A percentile compares a stretch with the other conserved stretches of the same genome.
These are phyloP conservation scores for Cyprinodon variegatus DNA, from an alignment of 2,113 vertebrate genomes.

Conservation along the genomic window DNA sequence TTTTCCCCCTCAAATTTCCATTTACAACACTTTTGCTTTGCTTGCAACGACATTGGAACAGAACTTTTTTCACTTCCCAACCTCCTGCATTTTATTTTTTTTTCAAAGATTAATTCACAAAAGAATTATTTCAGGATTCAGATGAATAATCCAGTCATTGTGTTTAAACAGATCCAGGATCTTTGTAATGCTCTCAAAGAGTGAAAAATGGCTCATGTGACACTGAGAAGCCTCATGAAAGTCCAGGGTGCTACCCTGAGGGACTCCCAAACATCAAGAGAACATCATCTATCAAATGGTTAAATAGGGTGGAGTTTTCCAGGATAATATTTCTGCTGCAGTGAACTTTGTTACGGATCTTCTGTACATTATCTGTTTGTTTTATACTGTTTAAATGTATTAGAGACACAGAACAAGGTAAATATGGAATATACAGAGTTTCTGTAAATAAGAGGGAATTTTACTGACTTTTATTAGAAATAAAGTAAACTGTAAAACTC, in stretches of 20 bases:
- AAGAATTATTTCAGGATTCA: background rate
- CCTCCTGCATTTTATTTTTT: too few relatives aligned
- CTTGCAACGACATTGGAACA: too few relatives aligned
- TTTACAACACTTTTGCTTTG: too few relatives aligned
- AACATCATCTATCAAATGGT: background rate
- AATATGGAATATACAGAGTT: background rate
- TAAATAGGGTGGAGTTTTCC: background rate
- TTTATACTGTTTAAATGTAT: constrained; percentile 30
- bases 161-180: background rate
- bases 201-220: background rate
- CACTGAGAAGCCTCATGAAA: background rate
- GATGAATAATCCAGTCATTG: background rate
- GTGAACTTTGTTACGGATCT: background rate
- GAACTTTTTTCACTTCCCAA: too few relatives aligned
- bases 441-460: constrained; percentile 52
- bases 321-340: constrained; percentile 1
- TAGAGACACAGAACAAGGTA: constrained; percentile 39
- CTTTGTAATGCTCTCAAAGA: background rate
- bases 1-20: too few relatives aligned
- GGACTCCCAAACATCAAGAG: background rate
- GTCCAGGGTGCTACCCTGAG: background rate
- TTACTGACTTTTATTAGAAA: constrained; percentile 36
- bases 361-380: constrained; percentile 23
- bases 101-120: background rate
- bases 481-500: background rate